Evolutionary conservation across 2,888 invertebrate species (phyloP).

Genomic region (Yponomeuta evonymella): DNA sequence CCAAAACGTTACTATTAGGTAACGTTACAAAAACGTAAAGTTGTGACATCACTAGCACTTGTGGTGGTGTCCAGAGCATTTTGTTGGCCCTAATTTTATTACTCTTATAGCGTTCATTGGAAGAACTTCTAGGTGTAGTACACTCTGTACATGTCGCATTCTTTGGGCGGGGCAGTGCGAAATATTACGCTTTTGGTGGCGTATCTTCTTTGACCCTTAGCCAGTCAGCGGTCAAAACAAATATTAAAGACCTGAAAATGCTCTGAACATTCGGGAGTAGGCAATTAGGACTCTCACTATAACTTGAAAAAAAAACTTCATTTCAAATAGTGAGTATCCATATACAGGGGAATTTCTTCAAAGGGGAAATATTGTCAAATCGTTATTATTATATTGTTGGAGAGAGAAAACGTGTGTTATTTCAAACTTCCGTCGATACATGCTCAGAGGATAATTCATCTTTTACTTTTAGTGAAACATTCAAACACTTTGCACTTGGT

Average conservation of each 20-base stretch:
- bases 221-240: not conserved
- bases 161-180: no score
- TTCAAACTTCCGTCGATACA: not conserved
- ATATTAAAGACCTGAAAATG: not conserved
- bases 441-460: not conserved
- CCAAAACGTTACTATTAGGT: no score
- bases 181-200: no score
- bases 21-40: no score
- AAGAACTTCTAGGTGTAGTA: no score
- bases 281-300: not conserved
- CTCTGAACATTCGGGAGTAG: not conserved
- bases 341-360: not conserved
- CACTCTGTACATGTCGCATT: no score
- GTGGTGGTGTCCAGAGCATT: not conserved
- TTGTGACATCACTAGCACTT: no score
- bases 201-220: no score
- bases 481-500: conserved; percentile 15
- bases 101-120: not conserved
- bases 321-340: not conserved
- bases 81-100: not conserved
- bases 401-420: not conserved
- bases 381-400: not conserved
- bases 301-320: not conserved
- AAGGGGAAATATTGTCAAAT: not conserved
- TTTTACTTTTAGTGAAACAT: conserved; percentile 13